These are phyloP conservation scores for Regulus satrapa DNA, from an alignment of 2,113 vertebrate species.

Conservation along the genomic window DNA sequence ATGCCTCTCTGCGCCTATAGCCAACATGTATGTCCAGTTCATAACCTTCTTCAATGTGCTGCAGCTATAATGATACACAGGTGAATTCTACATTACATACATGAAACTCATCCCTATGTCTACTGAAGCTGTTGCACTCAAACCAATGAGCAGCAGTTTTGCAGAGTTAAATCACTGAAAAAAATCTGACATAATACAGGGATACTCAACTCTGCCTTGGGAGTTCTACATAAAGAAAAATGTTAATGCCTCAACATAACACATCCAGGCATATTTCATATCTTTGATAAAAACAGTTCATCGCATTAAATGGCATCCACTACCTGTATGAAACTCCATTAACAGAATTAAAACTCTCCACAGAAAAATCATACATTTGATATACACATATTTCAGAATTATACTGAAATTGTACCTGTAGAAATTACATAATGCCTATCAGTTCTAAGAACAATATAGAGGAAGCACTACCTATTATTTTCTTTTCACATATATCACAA, in stretches of 20 bases:
- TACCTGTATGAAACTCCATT: background rate
- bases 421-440: background rate
- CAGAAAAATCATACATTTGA: background rate
- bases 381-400: background rate
- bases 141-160: background rate
- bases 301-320: background rate
- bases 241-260: background rate
- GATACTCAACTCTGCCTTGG: background rate
- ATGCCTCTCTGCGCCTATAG: background rate
- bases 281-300: background rate
- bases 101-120: background rate
- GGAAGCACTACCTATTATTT: background rate
- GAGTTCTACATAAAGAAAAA: background rate
- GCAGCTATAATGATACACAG: background rate
- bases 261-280: background rate
- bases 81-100: background rate
- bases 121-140: background rate
- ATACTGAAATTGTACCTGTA: background rate
- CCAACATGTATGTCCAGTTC: rapidly evolving
- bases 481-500: background rate
- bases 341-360: background rate
- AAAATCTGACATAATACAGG: background rate
- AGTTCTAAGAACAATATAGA: background rate
- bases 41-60: background rate
- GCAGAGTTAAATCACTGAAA: background rate